phyloP scores from a whole-genome alignment of 2,113 vertebrate species.

The Malaclemys terrapin region DNA sequence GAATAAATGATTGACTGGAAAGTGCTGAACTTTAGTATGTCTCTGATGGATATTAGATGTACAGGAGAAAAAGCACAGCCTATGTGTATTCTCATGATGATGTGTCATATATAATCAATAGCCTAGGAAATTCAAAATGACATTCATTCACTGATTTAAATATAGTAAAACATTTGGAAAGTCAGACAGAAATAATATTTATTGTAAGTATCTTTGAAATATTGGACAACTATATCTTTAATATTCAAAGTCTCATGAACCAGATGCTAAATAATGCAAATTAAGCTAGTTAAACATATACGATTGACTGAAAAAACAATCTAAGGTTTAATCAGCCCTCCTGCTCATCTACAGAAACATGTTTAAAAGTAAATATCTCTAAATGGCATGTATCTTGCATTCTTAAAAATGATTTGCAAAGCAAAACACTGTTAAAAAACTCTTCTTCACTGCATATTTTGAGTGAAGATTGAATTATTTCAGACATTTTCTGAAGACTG shows the following conservation, averaged over 20 bases:
- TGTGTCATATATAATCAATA: constrained; percentile 57
- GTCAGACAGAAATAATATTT: constrained; percentile 29
- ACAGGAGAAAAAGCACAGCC: constrained; percentile 44
- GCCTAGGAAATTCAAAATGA: constrained; percentile 48
- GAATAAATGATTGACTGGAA: constrained; percentile 51
- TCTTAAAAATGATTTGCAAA: constrained; percentile 41
- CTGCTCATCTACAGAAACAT: constrained; percentile 42
- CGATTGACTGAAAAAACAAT: constrained; percentile 55
- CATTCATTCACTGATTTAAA: constrained; percentile 62
- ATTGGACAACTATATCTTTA: constrained; percentile 37
- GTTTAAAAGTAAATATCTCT: constrained; percentile 4
- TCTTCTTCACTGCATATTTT: not conserved
- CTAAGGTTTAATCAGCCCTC: constrained; percentile 51
- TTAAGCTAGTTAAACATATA: constrained; percentile 58
- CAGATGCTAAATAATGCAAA: constrained; percentile 64
- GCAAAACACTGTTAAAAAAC: constrained; percentile 11
- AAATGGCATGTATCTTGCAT: constrained; percentile 20
- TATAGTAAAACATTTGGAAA: constrained; percentile 42
- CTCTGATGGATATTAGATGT: constrained; percentile 3
- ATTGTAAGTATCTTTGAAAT: constrained; percentile 2
- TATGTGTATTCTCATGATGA: constrained; percentile 67
- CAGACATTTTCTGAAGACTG: not conserved
- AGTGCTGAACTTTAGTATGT: constrained; percentile 67
- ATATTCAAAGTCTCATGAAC: constrained; percentile 45
- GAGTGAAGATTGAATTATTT: not conserved